Evolutionary conservation across 2,113 vertebrate genomes (phyloP), one percentile per base, ranked within the genome.

Genomic region (Ceratotherium simum): DNA sequence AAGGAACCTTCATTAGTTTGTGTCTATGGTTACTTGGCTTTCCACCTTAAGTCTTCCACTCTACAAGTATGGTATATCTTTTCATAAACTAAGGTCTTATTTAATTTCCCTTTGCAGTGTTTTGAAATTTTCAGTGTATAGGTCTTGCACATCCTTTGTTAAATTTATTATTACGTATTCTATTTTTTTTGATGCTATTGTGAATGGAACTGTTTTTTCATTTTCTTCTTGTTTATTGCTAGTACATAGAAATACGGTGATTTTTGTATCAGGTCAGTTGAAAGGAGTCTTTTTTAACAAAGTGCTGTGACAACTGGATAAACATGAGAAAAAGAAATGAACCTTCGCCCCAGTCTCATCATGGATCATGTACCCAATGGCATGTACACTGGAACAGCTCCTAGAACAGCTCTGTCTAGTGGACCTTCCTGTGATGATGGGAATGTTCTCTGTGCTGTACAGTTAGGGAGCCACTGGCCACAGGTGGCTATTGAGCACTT

Each of bases 181-280:
- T 72, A 10, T 25, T 36, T 87, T 67, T 36, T 70, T 10, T 8
- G 9, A 60, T 72, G 21, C 39, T 81, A 13, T 89, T 89, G 14
- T 87, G 51, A 79, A 94, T 73, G 76, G n/a, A 64, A 20, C 62
- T n/a, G n/a, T 83, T 51, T 88, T 87, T 86, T 72, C 78, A n/a
- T 51, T 94, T 80, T 87, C 31, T 58, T 87, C 69, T 10, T 48
- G 5, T 94, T 62, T 9, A 9, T 89, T 89, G 42, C 29, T 78
- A 5, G 10, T 51, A n/a, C 42, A 31, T 72, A 73, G 65, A 82
- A 91, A 92, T 83, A 48, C 14, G 29, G 0, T 46, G 65, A 48
- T 60, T 91, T 91, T 72, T 33, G 4, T 80, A 36, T 80, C 25
- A 94, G 54, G 12, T 62, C 54, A 80, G 25, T 31, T 80, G 33